These are phyloP conservation scores for Malurus splendens DNA, from an alignment of 2,797 vertebrate genomes.

Conservation along the genomic window DNA sequence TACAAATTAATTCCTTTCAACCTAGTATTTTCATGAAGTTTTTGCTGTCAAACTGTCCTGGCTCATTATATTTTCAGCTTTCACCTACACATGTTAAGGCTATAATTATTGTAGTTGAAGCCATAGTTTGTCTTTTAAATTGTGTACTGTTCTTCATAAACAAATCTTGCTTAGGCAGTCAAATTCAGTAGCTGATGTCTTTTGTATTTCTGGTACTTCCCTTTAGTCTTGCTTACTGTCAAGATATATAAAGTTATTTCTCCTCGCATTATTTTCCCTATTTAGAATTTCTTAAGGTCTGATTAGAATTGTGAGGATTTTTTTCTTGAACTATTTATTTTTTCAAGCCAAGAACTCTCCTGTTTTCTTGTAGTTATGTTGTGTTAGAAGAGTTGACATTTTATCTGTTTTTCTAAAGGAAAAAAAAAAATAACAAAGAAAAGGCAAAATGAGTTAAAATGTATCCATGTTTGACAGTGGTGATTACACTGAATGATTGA, in stretches of 20 bases:
- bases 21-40: not conserved
- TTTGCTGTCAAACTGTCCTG: not conserved
- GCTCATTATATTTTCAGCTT: not conserved
- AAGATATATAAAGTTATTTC: not conserved
- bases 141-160: not conserved
- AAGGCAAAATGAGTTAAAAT: not conserved
- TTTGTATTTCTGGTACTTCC: not conserved
- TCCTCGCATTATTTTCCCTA: not conserved
- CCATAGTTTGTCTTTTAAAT: not conserved
- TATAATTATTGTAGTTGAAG: not conserved
- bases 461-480: not conserved
- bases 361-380: not conserved
- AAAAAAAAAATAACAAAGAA: not conserved
- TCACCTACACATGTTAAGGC: not conserved
- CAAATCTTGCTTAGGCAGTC: not conserved
- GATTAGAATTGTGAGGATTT: not conserved
- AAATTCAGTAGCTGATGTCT: not conserved
- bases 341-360: not conserved
- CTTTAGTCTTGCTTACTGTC: not conserved
- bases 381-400: not conserved
- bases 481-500: not conserved
- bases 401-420: not conserved
- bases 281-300: not conserved
- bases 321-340: not conserved
- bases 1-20: slow-evolving; percentile 3